These are phyloP conservation scores for Proctacanthus coquilletti DNA, from an alignment of 1,140 invertebrate genomes.

Conservation along the genomic window DNA sequence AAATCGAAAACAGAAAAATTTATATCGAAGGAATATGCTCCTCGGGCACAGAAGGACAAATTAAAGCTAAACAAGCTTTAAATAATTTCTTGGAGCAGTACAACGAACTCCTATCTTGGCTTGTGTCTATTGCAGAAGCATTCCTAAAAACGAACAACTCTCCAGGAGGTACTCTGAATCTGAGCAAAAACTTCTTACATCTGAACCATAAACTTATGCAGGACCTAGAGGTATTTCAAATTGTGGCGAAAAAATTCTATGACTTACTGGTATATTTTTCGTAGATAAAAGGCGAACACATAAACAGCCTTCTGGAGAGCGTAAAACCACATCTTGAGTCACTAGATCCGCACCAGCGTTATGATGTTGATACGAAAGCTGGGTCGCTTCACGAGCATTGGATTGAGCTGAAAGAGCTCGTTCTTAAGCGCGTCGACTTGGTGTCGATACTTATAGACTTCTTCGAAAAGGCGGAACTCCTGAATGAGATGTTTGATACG, in stretches of 20 bases:
- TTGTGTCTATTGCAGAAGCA: slow-evolving; percentile 46
- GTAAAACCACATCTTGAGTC: slow-evolving; percentile 49
- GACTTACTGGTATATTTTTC: slow-evolving; percentile 6
- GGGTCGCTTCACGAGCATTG: slow-evolving; percentile 46
- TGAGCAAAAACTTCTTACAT: slow-evolving; percentile 59
- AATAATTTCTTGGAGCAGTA: slow-evolving; percentile 54
- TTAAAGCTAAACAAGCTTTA: slow-evolving; percentile 47
- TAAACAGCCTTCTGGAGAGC: slow-evolving; percentile 43
- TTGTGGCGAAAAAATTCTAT: not conserved
- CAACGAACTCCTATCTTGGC: slow-evolving; percentile 54
- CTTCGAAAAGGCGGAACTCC: slow-evolving; percentile 48
- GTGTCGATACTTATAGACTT: slow-evolving; percentile 55
- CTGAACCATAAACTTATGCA: slow-evolving; percentile 56
- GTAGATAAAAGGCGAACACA: slow-evolving; percentile 49
- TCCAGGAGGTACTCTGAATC: slow-evolving; percentile 52
- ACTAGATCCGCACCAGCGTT: slow-evolving; percentile 45
- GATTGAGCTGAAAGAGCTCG: slow-evolving; percentile 42
- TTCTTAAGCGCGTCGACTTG: slow-evolving; percentile 47
- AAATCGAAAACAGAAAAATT: slow-evolving; percentile 58
- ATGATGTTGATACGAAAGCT: slow-evolving; percentile 45
- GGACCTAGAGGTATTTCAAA: slow-evolving; percentile 48
- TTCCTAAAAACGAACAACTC: slow-evolving; percentile 59
- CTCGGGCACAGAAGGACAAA: slow-evolving; percentile 53
- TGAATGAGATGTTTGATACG: slow-evolving; percentile 48
- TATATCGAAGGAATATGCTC: slow-evolving; percentile 49